Percentiles rank a stretch among this genome's conserved stretches.
Evolutionary conservation across 2,113 vertebrate genomes (phyloP).

Genomic region (Gorsachius goisagi): DNA sequence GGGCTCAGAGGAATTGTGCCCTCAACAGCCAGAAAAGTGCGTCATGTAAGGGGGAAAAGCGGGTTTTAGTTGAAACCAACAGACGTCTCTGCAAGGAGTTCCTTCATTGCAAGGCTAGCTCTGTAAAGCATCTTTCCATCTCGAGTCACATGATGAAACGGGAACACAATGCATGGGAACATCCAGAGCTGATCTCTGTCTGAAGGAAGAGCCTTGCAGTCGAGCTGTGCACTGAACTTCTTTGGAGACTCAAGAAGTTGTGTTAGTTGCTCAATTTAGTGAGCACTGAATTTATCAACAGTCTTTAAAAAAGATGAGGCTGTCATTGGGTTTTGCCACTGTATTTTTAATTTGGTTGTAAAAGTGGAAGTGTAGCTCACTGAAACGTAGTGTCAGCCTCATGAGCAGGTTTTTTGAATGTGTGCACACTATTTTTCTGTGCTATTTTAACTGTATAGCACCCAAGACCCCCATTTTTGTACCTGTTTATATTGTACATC

Average conservation of each 20-base stretch:
- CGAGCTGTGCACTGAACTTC: background rate
- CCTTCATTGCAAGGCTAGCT: background rate
- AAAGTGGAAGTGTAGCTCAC: background rate
- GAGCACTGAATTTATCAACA: background rate
- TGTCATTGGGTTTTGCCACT: background rate
- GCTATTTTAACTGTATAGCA: background rate
- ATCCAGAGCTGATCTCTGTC: background rate
- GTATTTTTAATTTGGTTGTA: background rate
- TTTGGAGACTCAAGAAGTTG: background rate
- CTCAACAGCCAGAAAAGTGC: background rate
- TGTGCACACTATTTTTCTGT: background rate
- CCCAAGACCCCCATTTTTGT: background rate
- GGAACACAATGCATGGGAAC: background rate
- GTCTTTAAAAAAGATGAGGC: background rate
- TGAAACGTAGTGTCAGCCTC: background rate
- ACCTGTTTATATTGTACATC: background rate
- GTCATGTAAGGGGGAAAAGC: background rate
- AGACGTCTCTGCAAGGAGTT: background rate
- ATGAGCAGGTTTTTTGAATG: background rate
- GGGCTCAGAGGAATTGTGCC: background rate
- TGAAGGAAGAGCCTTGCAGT: background rate
- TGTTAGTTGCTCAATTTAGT: background rate
- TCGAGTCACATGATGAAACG: rapidly evolving
- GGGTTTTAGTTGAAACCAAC: background rate
- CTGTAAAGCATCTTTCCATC: background rate